Percentiles rank a stretch among this genome's conserved stretches.
Conservation (phyloP, 2,797 vertebrate species). For the Anas acuta region DNA sequence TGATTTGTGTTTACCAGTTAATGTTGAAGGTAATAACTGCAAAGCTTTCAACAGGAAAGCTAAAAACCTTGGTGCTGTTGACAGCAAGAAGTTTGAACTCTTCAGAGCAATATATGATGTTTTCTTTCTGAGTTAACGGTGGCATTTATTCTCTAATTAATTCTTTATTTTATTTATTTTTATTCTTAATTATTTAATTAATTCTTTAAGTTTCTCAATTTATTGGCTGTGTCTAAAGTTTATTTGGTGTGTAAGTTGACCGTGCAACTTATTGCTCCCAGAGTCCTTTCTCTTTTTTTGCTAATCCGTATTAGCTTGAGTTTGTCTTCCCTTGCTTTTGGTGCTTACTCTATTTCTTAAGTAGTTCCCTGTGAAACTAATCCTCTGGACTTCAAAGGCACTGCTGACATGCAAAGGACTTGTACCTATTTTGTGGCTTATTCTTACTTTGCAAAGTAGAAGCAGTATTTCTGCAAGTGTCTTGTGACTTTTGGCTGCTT, state of each 20-base stretch:
- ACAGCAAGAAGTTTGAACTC: background rate
- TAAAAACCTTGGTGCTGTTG: background rate
- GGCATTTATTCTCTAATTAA: background rate
- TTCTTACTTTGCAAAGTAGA: background rate
- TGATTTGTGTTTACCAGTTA: background rate
- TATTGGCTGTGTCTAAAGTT: background rate
- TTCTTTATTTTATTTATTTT: too few relatives aligned
- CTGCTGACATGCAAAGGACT: background rate
- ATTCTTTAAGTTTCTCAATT: accelerated
- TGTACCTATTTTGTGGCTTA: background rate
- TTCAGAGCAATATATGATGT: accelerated
- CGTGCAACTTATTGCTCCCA: background rate
- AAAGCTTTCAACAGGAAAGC: background rate
- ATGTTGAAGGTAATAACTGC: background rate
- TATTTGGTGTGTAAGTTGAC: background rate
- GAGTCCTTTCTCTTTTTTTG: background rate
- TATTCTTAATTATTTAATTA: too few relatives aligned
- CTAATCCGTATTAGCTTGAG: background rate
- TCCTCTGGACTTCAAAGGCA: conserved; percentile 18
- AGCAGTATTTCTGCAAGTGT: background rate
- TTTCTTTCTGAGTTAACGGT: background rate
- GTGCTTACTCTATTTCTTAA: background rate
- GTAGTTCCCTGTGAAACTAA: background rate
- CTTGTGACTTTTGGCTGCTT: background rate
- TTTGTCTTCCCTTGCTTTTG: background rate